Evolutionary conservation across 2,797 vertebrate species (phyloP).

Genomic region (Arvicola amphibius): DNA sequence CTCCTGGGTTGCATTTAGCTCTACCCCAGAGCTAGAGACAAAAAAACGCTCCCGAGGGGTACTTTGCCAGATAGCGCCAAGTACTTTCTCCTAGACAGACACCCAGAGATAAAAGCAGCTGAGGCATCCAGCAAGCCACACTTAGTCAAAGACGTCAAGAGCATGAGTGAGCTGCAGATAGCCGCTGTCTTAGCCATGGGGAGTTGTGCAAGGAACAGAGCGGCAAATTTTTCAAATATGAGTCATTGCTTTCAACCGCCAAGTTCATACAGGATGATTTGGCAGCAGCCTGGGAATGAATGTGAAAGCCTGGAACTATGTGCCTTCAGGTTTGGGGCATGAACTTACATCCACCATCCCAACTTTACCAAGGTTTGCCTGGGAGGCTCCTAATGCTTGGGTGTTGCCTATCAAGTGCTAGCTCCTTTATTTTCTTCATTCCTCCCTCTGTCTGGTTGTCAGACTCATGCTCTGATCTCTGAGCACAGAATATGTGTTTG

Average conservation of each 20-base stretch:
- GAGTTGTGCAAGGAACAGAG: not conserved
- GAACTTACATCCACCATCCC: not conserved
- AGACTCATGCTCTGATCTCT: not conserved
- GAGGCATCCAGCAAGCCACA: not conserved
- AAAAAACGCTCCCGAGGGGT: not conserved
- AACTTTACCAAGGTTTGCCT: not conserved
- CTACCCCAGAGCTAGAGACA: not conserved
- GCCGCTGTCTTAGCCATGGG: not conserved
- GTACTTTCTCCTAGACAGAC: not conserved
- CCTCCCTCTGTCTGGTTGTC: not conserved
- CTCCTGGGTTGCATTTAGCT: not conserved
- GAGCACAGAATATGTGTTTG: not conserved
- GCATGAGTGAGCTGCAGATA: not conserved
- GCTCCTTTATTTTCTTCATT: not conserved
- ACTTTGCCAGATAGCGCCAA: not conserved
- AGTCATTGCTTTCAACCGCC: slow-evolving; percentile 38
- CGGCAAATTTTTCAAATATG: slow-evolving; percentile 9
- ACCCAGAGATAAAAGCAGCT: not conserved
- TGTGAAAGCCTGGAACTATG: not conserved
- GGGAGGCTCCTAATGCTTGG: not conserved
- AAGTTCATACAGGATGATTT: slow-evolving; percentile 6
- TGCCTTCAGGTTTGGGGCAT: not conserved
- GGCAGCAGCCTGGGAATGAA: slow-evolving; percentile 11
- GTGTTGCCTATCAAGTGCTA: not conserved
- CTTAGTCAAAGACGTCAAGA: not conserved